Percentiles rank a stretch among this genome's conserved stretches.
phyloP scores from a whole-genome alignment of 1,140 invertebrate species.

The Ceratina japonica region DNA sequence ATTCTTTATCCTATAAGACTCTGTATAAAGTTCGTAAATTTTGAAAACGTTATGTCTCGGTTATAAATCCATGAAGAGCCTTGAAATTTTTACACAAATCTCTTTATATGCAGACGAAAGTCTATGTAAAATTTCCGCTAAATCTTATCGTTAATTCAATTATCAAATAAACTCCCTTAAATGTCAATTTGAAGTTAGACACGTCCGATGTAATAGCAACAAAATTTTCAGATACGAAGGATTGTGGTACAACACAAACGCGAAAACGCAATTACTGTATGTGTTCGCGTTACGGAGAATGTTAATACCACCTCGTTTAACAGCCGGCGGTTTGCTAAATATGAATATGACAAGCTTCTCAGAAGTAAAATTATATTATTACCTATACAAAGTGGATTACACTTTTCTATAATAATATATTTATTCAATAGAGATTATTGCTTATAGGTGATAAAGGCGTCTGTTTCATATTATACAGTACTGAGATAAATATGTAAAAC shows the following conservation, averaged over 20 bases:
- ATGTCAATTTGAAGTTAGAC: no score
- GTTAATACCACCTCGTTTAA: neutral
- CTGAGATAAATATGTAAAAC: neutral
- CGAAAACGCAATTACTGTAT: neutral
- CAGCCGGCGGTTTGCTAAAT: neutral
- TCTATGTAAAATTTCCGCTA: no score
- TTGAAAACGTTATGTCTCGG: no score
- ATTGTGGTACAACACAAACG: neutral
- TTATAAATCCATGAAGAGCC: no score
- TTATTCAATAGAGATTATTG: neutral
- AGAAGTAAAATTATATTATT: neutral
- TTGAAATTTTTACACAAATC: no score
- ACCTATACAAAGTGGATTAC: neutral
- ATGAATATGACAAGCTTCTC: constrained; percentile 5
- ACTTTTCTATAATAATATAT: neutral
- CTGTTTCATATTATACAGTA: constrained; percentile 8
- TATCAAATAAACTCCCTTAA: no score
- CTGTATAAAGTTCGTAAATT: no score
- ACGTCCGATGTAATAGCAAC: no score
- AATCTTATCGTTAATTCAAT: no score
- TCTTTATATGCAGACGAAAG: no score
- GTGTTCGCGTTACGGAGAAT: neutral
- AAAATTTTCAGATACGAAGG: neutral
- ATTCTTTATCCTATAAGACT: no score
- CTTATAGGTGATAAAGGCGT: constrained; percentile 9